Evolutionary conservation across 2,113 vertebrate genomes (phyloP).

Genomic region (Ptilonorhynchus violaceus): DNA sequence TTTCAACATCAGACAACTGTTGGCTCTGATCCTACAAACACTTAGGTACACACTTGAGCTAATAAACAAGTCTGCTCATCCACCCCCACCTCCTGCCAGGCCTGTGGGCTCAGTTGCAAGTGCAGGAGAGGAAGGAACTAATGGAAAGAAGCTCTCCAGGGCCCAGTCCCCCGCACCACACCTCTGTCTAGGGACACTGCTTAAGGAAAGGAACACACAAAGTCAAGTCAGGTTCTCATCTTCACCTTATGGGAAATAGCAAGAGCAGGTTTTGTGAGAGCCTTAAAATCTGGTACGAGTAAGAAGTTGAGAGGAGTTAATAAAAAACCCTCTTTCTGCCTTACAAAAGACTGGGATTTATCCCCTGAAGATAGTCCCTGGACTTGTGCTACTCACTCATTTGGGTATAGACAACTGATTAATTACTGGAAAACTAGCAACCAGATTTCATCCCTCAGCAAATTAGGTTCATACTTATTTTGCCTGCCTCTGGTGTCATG

Average conservation of each 20-base stretch:
- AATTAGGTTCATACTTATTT: not conserved
- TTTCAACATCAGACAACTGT: not conserved
- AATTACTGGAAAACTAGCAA: not conserved
- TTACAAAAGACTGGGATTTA: not conserved
- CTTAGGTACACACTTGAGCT: not conserved
- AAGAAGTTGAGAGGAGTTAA: not conserved
- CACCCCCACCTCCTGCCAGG: fast-evolving
- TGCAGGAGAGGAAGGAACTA: too few species aligned
- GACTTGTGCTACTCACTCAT: not conserved
- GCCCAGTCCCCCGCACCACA: fast-evolving
- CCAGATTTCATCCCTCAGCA: not conserved
- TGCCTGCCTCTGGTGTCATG: too few species aligned
- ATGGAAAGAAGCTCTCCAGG: not conserved
- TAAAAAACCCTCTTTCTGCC: not conserved
- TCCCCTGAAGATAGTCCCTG: not conserved
- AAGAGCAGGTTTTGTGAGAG: not conserved
- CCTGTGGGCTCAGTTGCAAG: fast-evolving
- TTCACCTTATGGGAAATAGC: not conserved
- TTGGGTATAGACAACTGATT: not conserved
- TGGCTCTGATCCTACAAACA: not conserved
- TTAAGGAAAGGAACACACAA: not conserved
- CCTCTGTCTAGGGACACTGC: fast-evolving
- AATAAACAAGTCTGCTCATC: not conserved
- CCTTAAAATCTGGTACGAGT: not conserved
- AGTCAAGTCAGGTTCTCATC: not conserved